Evolutionary conservation across 2,888 invertebrate genomes (phyloP), one percentile per base, ranked within the genome.

Genomic region (Cataglyphis cursor): DNA sequence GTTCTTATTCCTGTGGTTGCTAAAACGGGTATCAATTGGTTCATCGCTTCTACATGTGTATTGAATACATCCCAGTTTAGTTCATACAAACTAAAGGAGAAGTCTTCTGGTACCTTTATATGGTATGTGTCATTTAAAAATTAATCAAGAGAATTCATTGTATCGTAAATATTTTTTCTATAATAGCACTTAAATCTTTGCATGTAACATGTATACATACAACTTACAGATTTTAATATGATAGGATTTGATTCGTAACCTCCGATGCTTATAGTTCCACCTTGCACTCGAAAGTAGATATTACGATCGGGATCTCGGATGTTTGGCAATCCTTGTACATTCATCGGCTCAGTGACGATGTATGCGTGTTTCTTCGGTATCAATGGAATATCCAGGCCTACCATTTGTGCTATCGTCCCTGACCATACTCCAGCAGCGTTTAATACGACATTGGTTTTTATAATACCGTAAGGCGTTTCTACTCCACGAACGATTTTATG

Each of bases 291-390:
- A 88, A 98, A 96, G 93, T 98, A 99, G 31, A 98, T 95, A 24
- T 96, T 97, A 9, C 96, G 96, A 93, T 99, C 99, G 91, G 98
- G 98, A 94, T 98, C 98, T 59, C 98, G 95, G 18, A 98, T 96
- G 93, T 98, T 98, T 0, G 99, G 98, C 83, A 97, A 95, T 65
- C 97, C 96, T 81, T 97, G 95, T 0, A 97, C 96, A 0, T 97
- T 96, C 18, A 98, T 97, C 0, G 96, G 96, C 85, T 98, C 98
- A 0, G 97, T 97, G 0, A 98, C 96, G 6, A 99, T 97, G 92
- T 98, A 99, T 0, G 98, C 97, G 93, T 99, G 99, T 92, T 98
- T 98, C 96, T 98, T 97, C 0, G 98, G 97, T 15, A 97, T 95
- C 48, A 98, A 90, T 0, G 99, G 99, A 18, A 99, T 96, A 78